These are phyloP conservation scores for Calidris pygmaea DNA, from an alignment of 2,113 vertebrate genomes.

Conservation along the genomic window DNA sequence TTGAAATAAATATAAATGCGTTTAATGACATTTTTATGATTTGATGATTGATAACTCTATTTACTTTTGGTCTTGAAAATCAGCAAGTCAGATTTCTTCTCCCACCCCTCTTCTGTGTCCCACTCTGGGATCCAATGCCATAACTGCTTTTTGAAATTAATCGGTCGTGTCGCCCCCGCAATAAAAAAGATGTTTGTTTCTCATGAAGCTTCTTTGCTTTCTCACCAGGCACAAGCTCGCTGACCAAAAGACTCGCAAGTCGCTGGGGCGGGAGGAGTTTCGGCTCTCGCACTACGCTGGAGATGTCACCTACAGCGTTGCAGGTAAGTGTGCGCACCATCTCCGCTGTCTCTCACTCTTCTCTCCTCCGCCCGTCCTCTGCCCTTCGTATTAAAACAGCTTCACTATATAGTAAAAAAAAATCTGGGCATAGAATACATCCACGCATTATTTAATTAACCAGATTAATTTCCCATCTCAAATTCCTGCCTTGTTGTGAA, in stretches of 20 bases:
- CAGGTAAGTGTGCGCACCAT: constrained; percentile 69
- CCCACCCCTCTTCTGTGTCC: neutral
- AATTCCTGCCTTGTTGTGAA: neutral
- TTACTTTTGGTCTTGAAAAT: neutral
- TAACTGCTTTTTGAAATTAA: neutral
- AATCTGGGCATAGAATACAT: neutral
- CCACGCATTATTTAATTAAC: neutral
- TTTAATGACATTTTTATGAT: neutral
- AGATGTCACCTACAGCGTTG: constrained; percentile 95
- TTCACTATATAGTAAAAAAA: neutral
- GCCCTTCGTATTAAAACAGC: neutral
- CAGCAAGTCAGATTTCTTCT: neutral
- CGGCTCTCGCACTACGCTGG: constrained; percentile 93
- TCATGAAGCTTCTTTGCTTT: neutral
- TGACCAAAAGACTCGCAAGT: constrained; percentile 93
- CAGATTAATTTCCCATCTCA: neutral
- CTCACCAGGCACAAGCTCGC: constrained; percentile 90
- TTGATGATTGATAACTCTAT: neutral
- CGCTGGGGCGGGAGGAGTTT: constrained; percentile 91
- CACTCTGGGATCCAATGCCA: neutral
- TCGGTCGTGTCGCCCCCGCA: too few relatives aligned
- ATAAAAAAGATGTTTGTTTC: neutral
- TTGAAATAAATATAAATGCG: neutral
- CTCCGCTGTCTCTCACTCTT: neutral
- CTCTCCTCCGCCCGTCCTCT: neutral